These are phyloP conservation scores for Apaloderma vittatum DNA, from an alignment of 2,113 vertebrate genomes.

Conservation along the genomic window DNA sequence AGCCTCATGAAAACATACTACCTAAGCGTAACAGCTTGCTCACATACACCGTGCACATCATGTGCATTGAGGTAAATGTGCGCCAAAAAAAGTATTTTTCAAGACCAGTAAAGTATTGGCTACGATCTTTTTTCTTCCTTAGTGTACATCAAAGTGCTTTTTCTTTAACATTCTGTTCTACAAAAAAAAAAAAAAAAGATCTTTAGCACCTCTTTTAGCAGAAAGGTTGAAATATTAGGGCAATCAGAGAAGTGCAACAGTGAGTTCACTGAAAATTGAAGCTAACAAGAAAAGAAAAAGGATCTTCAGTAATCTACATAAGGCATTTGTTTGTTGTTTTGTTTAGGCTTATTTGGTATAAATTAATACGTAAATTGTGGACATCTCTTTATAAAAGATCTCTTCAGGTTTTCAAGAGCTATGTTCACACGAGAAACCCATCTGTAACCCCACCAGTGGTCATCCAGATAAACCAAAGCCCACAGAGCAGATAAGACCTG, in stretches of 20 bases:
- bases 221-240: constrained; percentile 23
- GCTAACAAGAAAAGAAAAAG: constrained; percentile 10
- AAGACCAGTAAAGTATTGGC: not conserved
- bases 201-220: constrained; percentile 34
- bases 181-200: not conserved
- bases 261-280: constrained; percentile 44
- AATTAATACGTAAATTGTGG: not conserved
- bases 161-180: constrained; percentile 39
- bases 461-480: not conserved
- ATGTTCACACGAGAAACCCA: rapidly evolving
- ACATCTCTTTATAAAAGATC: not conserved
- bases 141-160: not conserved
- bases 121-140: constrained; percentile 7
- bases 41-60: rapidly evolving
- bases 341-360: not conserved
- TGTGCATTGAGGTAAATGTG: not conserved
- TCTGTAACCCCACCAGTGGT: not conserved
- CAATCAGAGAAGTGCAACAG: constrained; percentile 33
- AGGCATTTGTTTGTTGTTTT: not conserved
- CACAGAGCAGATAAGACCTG: not conserved
- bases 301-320: not conserved
- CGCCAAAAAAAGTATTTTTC: not conserved
- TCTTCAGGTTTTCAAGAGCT: not conserved
- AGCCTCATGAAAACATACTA: not conserved
- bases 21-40: not conserved